Percentiles rank a stretch among this genome's conserved stretches.
phyloP scores from a whole-genome alignment of 2,797 vertebrate genomes.

The Coreius guichenoti region DNA sequence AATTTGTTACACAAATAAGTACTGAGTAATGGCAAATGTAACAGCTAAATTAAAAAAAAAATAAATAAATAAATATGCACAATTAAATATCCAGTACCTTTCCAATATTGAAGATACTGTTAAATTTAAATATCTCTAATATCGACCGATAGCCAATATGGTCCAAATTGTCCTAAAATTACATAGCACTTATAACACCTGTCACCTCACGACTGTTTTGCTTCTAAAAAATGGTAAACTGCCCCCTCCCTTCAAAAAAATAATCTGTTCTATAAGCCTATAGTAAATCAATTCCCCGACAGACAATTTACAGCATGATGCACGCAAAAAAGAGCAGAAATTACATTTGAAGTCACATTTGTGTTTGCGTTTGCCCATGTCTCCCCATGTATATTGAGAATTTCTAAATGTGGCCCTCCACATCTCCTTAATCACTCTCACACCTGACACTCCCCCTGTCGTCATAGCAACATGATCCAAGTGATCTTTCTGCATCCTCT shows the following conservation, averaged over 20 bases:
- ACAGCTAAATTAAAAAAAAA: neutral
- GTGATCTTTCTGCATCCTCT: conserved; percentile 60
- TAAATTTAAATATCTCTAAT: neutral
- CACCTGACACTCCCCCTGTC: conserved; percentile 60
- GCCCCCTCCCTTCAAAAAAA: neutral
- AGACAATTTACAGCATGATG: neutral
- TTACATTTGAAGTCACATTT: conserved; percentile 9
- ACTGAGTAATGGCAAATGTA: neutral
- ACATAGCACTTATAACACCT: neutral
- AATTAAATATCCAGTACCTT: neutral
- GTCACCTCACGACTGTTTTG: neutral
- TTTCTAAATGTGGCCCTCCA: conserved; percentile 58
- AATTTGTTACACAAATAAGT: neutral
- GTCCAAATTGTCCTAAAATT: neutral
- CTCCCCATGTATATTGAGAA: conserved; percentile 39
- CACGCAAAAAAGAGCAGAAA: neutral
- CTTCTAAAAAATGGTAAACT: neutral
- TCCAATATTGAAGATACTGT: neutral
- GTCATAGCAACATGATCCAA: conserved; percentile 65
- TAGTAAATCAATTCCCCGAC: neutral
- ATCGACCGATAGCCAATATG: neutral
- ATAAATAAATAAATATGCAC: neutral
- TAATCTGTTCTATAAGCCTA: neutral
- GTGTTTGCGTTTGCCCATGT: conserved; percentile 29
- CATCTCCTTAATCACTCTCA: conserved; percentile 59